These are phyloP conservation scores for Lagocephalus sceleratus DNA, from an alignment of 2,797 vertebrate species.

Conservation along the genomic window DNA sequence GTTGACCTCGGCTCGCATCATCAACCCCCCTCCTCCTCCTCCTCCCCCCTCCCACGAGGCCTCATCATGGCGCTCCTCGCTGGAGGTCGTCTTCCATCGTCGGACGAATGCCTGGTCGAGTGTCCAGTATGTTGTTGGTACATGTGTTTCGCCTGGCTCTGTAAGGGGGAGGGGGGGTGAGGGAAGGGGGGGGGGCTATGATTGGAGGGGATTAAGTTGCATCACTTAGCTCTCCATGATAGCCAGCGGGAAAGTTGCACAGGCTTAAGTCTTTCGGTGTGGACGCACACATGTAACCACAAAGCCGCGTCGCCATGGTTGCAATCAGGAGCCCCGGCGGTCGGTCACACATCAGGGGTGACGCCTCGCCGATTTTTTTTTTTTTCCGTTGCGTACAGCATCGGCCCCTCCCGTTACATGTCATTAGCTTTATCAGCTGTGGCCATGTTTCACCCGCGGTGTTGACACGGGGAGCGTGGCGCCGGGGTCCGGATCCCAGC, in stretches of 20 bases:
- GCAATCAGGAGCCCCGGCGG: too few relatives aligned
- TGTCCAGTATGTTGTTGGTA: too few relatives aligned
- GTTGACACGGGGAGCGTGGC: constrained; percentile 62
- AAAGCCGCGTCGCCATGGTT: not conserved
- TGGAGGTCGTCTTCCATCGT: constrained; percentile 31
- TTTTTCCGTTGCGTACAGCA: constrained; percentile 9
- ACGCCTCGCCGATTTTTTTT: not conserved
- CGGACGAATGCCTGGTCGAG: not conserved
- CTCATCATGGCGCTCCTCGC: constrained; percentile 38
- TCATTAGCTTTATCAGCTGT: constrained; percentile 67
- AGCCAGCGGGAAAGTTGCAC: too few relatives aligned
- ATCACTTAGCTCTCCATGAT: too few relatives aligned
- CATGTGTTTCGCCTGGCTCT: too few relatives aligned
- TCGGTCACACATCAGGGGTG: constrained; percentile 1
- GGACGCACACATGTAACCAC: too few relatives aligned
- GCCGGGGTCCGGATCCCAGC: constrained; percentile 52
- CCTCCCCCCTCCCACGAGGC: constrained; percentile 29
- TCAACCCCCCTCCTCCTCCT: too few relatives aligned
- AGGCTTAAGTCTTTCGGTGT: too few relatives aligned
- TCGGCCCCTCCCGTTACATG: constrained; percentile 12
- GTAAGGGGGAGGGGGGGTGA: too few relatives aligned
- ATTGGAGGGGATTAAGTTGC: too few relatives aligned
- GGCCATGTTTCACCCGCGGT: constrained; percentile 61
- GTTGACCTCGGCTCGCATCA: constrained; percentile 24
- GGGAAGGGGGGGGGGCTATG: too few relatives aligned